phyloP scores from a whole-genome alignment of 2,113 vertebrate genomes.

The Dromaius novaehollandiae region DNA sequence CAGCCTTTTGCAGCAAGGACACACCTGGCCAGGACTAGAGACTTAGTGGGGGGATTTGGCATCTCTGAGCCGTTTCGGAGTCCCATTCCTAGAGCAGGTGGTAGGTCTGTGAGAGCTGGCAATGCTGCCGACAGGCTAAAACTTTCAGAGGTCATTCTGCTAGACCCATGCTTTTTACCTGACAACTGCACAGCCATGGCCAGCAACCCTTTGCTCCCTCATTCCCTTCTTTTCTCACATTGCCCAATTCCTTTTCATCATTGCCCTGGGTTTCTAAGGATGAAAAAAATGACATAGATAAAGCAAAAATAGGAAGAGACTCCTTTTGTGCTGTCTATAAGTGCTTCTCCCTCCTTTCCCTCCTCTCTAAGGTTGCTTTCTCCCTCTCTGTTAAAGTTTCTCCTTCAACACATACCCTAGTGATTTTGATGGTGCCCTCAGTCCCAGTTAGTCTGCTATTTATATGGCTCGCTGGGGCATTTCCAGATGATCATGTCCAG shows the following conservation, averaged over 20 bases:
- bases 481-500: not conserved
- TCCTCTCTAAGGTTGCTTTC: not conserved
- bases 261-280: not conserved
- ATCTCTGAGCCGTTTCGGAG: not conserved
- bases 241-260: not conserved
- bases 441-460: not conserved
- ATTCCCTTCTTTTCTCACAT: not conserved
- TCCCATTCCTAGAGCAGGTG: not conserved
- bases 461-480: not conserved
- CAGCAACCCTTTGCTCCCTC: not conserved
- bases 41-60: not conserved
- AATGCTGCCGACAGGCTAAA: not conserved
- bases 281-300: accelerated
- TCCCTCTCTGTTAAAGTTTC: not conserved
- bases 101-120: accelerated
- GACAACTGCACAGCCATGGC: not conserved
- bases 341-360: not conserved
- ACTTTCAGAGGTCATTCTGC: not conserved
- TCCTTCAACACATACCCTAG: not conserved
- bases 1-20: not conserved
- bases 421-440: not conserved
- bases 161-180: not conserved
- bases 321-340: not conserved
- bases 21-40: not conserved
- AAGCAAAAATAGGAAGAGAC: not conserved